Conservation (phyloP, 2,888 invertebrate species). For the Diarsia brunnea region DNA sequence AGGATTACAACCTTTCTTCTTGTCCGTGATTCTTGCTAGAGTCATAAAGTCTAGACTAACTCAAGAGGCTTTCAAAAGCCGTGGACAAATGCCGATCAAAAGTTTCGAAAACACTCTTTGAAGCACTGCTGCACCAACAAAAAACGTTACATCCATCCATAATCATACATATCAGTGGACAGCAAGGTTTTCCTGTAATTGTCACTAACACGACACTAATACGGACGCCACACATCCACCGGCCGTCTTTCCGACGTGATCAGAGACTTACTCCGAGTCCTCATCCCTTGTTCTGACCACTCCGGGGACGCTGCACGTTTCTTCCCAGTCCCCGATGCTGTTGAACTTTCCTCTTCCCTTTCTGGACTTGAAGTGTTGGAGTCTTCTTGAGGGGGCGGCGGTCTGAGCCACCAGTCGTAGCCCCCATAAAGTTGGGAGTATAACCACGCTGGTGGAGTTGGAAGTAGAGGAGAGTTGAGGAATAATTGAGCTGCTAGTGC, state of each 20-base stretch:
- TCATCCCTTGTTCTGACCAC: conserved; percentile 85
- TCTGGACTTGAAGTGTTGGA: conserved; percentile 85
- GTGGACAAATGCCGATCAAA: neutral
- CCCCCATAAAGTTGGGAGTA: conserved; percentile 94
- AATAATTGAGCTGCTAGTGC: conserved; percentile 93
- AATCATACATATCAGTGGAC: conserved; percentile 49
- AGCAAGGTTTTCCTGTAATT: conserved; percentile 37
- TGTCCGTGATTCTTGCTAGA: neutral
- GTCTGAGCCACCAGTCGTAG: conserved; percentile 93
- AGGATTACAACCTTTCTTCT: neutral
- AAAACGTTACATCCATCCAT: conserved; percentile 23
- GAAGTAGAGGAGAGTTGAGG: conserved; percentile 93
- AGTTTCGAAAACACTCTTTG: neutral
- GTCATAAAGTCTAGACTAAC: neutral
- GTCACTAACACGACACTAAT: conserved; percentile 81
- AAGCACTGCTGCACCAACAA: neutral
- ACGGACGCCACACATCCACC: conserved; percentile 95
- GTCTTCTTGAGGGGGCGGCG: conserved; percentile 85
- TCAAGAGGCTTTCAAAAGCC: neutral
- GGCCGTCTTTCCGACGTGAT: conserved; percentile 88
- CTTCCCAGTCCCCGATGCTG: conserved; percentile 84
- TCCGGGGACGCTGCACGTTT: conserved; percentile 90
- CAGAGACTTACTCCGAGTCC: conserved; percentile 86
- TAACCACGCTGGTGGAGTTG: conserved; percentile 94
- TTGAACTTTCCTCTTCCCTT: conserved; percentile 85